These are phyloP conservation scores for Melanostigma gelatinosum DNA, from an alignment of 2,113 vertebrate species.

Conservation along the genomic window DNA sequence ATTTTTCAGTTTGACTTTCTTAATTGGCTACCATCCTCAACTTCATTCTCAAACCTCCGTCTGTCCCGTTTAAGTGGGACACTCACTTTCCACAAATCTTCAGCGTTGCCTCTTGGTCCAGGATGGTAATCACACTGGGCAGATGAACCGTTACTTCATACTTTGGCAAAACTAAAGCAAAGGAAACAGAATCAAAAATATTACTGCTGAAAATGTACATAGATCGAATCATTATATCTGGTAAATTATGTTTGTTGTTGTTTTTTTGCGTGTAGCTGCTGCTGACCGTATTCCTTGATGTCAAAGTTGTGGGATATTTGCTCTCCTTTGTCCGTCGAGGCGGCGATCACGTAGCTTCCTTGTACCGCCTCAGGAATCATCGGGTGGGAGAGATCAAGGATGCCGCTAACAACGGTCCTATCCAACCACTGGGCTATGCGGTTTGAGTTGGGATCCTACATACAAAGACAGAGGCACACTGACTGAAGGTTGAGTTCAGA, in stretches of 20 bases:
- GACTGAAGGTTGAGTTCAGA: neutral
- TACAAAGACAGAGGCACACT: neutral
- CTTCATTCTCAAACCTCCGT: neutral
- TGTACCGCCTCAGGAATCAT: conserved; percentile 69
- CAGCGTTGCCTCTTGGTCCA: conserved; percentile 64
- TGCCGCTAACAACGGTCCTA: conserved; percentile 46
- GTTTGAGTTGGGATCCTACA: conserved; percentile 78
- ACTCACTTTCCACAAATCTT: conserved; percentile 81
- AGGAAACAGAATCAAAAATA: neutral
- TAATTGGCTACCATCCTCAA: neutral
- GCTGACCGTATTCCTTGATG: conserved; percentile 82
- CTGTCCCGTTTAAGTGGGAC: neutral
- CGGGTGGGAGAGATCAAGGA: conserved; percentile 78
- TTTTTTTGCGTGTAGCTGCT: neutral
- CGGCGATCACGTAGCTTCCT: conserved; percentile 74
- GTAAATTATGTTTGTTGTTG: neutral
- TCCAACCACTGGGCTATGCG: conserved; percentile 84
- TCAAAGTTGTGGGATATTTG: conserved; percentile 64
- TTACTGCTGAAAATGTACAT: neutral
- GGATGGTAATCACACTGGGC: conserved; percentile 70
- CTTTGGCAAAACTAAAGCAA: conserved; percentile 80
- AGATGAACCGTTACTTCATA: conserved; percentile 78
- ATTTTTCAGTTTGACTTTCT: neutral
- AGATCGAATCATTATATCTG: neutral
- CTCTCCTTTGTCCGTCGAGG: conserved; percentile 58